A percentile compares a stretch with the other conserved stretches of the same genome.
Conservation (phyloP, 2,888 invertebrate species). For the Phalangium opilio region DNA sequence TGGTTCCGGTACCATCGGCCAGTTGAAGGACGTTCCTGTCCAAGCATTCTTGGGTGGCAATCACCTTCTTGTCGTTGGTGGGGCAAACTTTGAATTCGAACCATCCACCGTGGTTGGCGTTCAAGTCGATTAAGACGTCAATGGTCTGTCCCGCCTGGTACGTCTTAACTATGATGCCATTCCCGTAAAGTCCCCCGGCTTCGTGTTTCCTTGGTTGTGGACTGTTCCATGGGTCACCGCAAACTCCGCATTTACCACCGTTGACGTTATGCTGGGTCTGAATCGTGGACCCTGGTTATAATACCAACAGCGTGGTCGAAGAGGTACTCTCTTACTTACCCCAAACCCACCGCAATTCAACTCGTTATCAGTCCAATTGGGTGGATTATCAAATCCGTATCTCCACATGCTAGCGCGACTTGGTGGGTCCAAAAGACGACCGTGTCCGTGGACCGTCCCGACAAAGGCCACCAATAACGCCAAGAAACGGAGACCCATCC, state of each 20-base stretch:
- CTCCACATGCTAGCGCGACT: constrained; percentile 18
- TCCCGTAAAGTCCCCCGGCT: constrained; percentile 15
- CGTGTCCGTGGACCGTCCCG: constrained; percentile 9
- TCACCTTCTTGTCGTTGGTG: constrained; percentile 20
- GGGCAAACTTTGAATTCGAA: constrained; percentile 32
- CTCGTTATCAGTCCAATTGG: constrained; percentile 78
- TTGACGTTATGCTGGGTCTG: constrained; percentile 15
- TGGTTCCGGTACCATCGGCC: constrained; percentile 45
- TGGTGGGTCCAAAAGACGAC: constrained; percentile 16
- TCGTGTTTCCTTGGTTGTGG: constrained; percentile 14
- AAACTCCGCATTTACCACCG: constrained; percentile 16
- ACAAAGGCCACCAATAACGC: no score
- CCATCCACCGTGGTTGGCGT: constrained; percentile 31
- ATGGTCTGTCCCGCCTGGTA: constrained; percentile 10
- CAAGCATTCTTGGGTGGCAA: constrained; percentile 43
- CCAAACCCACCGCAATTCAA: constrained; percentile 67
- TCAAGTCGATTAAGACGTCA: constrained; percentile 23
- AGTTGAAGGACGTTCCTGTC: constrained; percentile 51
- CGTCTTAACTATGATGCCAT: constrained; percentile 12
- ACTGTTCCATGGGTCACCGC: constrained; percentile 14
- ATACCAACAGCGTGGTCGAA: no score
- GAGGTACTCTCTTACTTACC: constrained; percentile 6
- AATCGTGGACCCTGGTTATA: background rate
- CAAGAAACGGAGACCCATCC: no score
- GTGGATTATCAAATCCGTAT: constrained; percentile 42